Conservation (phyloP, 2,113 vertebrate species). For the Cryptotis parvus region DNA sequence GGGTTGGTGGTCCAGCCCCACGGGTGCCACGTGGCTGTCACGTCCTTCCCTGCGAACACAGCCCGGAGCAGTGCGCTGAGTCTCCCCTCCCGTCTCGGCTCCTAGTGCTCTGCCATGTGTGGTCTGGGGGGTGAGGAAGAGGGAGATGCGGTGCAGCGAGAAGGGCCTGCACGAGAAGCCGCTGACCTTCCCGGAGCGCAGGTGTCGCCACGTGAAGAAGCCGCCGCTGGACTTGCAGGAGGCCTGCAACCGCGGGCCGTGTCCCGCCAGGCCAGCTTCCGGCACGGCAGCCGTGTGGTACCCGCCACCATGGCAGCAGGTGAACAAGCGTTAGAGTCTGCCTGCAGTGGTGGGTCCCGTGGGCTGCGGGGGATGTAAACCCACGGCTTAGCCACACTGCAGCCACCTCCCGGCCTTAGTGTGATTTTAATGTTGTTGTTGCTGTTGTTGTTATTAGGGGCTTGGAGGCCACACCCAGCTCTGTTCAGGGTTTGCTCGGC, state of each 20-base stretch:
- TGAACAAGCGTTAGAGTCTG: constrained; percentile 66
- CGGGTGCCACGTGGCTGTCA: too few relatives aligned
- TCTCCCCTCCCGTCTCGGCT: background rate
- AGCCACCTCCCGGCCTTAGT: too few relatives aligned
- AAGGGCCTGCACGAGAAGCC: constrained; percentile 90
- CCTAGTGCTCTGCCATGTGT: constrained; percentile 94
- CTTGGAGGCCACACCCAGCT: too few relatives aligned
- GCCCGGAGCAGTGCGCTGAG: too few relatives aligned
- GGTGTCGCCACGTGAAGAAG: constrained; percentile 94
- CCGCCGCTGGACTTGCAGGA: constrained; percentile 91
- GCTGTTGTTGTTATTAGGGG: too few relatives aligned
- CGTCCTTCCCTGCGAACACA: background rate
- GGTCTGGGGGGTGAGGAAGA: constrained; percentile 91
- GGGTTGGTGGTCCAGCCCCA: too few relatives aligned
- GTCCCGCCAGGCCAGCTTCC: constrained; percentile 83
- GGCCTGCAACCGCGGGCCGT: constrained; percentile 89
- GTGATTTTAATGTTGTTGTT: too few relatives aligned
- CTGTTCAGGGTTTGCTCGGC: too few relatives aligned
- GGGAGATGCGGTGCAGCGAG: constrained; percentile 94
- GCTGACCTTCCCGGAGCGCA: constrained; percentile 90
- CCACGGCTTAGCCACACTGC: too few relatives aligned
- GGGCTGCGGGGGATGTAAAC: too few relatives aligned
- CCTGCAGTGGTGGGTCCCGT: too few relatives aligned
- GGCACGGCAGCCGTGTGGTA: constrained; percentile 89
- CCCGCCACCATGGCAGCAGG: constrained; percentile 97